A percentile compares a stretch with the other conserved stretches of the same genome.
Evolutionary conservation across 1,140 invertebrate species (phyloP).

Genomic region (Lasioglossum baleicum): DNA sequence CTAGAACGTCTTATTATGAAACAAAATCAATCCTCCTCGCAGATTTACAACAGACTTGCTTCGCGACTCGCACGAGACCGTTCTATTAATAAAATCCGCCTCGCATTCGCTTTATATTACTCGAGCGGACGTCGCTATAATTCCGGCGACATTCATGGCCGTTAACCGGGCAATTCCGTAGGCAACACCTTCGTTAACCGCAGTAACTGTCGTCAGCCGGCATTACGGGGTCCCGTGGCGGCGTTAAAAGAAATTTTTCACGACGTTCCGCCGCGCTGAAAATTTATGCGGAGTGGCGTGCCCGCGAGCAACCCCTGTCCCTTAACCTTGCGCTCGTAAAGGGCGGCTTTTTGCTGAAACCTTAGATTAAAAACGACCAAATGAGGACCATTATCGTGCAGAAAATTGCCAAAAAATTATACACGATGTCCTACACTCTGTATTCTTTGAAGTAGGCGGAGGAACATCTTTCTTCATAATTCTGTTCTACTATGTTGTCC

Average conservation of each 20-base stretch:
- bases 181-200: slow-evolving; percentile 43
- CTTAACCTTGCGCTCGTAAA: no score
- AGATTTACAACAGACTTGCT: slow-evolving; percentile 16
- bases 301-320: not conserved
- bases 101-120: slow-evolving; percentile 31
- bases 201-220: slow-evolving; percentile 36
- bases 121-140: slow-evolving; percentile 24
- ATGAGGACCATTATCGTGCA: no score
- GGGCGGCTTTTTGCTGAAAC: no score
- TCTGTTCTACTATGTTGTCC: no score
- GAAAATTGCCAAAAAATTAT: no score
- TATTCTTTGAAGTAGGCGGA: no score
- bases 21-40: slow-evolving; percentile 9
- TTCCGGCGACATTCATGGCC: slow-evolving; percentile 33
- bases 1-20: not conserved
- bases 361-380: no score
- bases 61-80: not conserved
- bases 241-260: slow-evolving; percentile 36
- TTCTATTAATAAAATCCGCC: slow-evolving; percentile 36
- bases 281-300: slow-evolving; percentile 47
- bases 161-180: slow-evolving; percentile 37
- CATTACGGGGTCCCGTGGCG: slow-evolving; percentile 47
- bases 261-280: slow-evolving; percentile 11
- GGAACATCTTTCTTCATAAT: no score
- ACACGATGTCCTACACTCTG: no score